phyloP scores from a whole-genome alignment of 1,140 invertebrate species.

The Euborellia annulipes region DNA sequence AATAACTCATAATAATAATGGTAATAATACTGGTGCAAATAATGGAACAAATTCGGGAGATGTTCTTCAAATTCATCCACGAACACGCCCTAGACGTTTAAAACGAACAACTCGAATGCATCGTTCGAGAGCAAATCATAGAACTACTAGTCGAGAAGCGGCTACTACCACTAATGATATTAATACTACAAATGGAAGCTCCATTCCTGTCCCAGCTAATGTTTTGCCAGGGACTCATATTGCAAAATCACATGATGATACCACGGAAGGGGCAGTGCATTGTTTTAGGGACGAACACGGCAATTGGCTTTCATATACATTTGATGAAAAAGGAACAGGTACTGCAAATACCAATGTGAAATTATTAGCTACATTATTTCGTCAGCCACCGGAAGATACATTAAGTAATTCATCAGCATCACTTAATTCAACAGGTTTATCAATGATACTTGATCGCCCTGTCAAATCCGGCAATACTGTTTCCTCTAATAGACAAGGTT shows the following conservation, averaged over 20 bases:
- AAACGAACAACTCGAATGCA: constrained; percentile 11
- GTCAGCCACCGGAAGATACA: constrained; percentile 24
- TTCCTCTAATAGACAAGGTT: no score
- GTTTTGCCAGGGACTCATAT: constrained; percentile 40
- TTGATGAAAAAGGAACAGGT: constrained; percentile 57
- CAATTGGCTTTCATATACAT: constrained; percentile 65
- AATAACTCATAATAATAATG: no score
- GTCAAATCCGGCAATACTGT: no score
- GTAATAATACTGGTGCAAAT: no score
- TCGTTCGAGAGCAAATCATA: neutral
- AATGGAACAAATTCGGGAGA: no score
- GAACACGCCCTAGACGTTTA: constrained; percentile 13
- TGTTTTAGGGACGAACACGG: constrained; percentile 47
- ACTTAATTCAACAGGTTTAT: constrained; percentile 32
- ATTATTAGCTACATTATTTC: constrained; percentile 14
- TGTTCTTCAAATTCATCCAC: neutral
- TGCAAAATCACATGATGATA: constrained; percentile 73
- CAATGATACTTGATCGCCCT: no score
- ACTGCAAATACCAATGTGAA: constrained; percentile 24
- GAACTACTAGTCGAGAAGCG: no score
- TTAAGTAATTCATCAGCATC: constrained; percentile 36
- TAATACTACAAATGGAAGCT: neutral
- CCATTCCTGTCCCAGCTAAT: constrained; percentile 7
- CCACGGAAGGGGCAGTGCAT: constrained; percentile 72
- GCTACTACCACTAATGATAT: no score